Conservation (phyloP, 2,113 vertebrate genomes). For the Antechinus flavipes region DNA sequence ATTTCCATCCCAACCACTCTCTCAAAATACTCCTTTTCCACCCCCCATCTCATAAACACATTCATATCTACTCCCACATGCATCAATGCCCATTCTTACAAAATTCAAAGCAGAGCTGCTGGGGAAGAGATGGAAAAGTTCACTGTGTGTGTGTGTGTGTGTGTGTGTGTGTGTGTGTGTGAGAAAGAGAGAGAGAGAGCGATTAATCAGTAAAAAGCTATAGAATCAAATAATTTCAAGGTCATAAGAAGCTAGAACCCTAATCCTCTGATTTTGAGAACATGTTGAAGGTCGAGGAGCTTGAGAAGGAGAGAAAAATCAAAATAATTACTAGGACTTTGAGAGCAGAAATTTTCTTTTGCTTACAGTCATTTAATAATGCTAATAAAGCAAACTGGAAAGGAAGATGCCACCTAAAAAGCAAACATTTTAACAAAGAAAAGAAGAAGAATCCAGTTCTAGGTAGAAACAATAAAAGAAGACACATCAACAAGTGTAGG, state of each 20-base stretch:
- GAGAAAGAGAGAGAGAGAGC: too few species aligned
- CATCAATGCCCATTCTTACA: constrained; percentile 62
- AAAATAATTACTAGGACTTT: neutral
- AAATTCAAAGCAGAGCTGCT: constrained; percentile 61
- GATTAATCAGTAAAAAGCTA: constrained; percentile 65
- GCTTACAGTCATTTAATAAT: constrained; percentile 66
- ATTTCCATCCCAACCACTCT: constrained; percentile 39
- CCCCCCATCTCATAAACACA: neutral
- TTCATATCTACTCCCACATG: neutral
- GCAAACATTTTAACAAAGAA: neutral
- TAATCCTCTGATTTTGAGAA: constrained; percentile 29
- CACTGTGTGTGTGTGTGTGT: neutral
- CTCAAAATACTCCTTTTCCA: constrained; percentile 19
- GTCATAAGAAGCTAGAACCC: constrained; percentile 39
- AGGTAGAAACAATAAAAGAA: neutral
- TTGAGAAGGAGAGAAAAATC: constrained; percentile 8
- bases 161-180: too few species aligned
- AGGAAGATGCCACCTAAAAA: neutral
- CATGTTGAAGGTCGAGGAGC: neutral
- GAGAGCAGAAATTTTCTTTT: constrained; percentile 13
- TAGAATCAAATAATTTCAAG: constrained; percentile 62
- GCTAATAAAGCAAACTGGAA: constrained; percentile 39
- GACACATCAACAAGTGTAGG: neutral
- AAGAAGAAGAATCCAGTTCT: neutral
- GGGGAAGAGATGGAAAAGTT: constrained; percentile 44